Percentiles rank a stretch among this genome's conserved stretches.
Evolutionary conservation across 2,797 vertebrate genomes (phyloP).

Genomic region (Balearica regulorum): DNA sequence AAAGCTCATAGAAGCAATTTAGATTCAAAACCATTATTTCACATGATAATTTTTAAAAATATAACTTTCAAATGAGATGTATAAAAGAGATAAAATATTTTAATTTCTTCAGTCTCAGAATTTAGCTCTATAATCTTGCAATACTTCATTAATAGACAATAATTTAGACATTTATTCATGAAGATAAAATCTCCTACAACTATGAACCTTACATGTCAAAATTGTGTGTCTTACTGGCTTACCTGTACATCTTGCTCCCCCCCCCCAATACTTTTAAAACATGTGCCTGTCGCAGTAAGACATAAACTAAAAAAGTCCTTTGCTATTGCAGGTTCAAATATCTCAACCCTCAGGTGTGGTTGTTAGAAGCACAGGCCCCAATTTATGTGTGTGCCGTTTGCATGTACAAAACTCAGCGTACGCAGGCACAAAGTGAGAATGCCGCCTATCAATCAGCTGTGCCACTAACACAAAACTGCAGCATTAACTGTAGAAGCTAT

Average conservation of each 20-base stretch:
- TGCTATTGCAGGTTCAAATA: not conserved
- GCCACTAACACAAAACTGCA: not conserved
- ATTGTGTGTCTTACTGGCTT: not conserved
- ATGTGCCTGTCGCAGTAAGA: no score
- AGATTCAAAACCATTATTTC: not conserved
- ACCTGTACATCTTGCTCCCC: not conserved
- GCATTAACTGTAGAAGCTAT: not conserved
- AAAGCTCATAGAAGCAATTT: not conserved
- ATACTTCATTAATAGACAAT: not conserved
- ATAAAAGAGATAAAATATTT: not conserved
- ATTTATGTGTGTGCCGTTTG: rapidly evolving
- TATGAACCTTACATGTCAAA: not conserved
- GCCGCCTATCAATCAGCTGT: no score
- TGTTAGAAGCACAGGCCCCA: rapidly evolving
- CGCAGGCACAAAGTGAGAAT: rapidly evolving
- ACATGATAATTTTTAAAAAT: not conserved
- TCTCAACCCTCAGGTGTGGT: rapidly evolving
- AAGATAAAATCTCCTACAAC: not conserved
- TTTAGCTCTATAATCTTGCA: not conserved
- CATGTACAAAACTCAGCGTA: rapidly evolving
- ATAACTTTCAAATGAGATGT: rapidly evolving
- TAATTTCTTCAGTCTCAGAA: not conserved
- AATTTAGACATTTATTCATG: not conserved
- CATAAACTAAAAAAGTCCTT: not conserved
- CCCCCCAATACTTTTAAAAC: not conserved